These are phyloP conservation scores for Micoletzkya japonica DNA, from an alignment of 2,888 invertebrate species.

Conservation along the genomic window DNA sequence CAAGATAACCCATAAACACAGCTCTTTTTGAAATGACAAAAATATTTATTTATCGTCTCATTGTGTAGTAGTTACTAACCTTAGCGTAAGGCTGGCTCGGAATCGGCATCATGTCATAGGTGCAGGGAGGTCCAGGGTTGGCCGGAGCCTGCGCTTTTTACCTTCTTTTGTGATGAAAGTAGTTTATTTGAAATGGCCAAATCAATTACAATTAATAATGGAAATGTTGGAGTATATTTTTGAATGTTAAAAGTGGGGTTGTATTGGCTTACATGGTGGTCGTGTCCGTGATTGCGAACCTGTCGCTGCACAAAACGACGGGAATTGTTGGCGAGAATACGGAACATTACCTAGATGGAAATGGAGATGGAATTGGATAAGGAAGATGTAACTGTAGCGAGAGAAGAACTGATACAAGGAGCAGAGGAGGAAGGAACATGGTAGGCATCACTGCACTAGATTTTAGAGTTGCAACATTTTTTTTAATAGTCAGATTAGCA, in stretches of 20 bases:
- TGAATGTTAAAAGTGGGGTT: not conserved
- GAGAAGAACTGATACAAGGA: not conserved
- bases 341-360: constrained; percentile 19
- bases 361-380: not conserved
- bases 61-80: too few relatives aligned
- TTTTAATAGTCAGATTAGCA: too few relatives aligned
- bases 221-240: not conserved
- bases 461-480: too few relatives aligned
- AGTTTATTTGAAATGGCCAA: too few relatives aligned
- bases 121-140: constrained; percentile 54
- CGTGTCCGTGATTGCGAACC: constrained; percentile 17
- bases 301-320: constrained; percentile 20
- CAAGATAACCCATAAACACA: too few relatives aligned
- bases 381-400: not conserved
- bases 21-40: too few relatives aligned
- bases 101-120: constrained; percentile 50
- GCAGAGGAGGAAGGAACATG: not conserved
- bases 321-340: constrained; percentile 13
- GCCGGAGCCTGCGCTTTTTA: constrained; percentile 35
- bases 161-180: too few relatives aligned
- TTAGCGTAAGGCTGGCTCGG: constrained; percentile 53
- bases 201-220: not conserved
- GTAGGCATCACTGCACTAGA: too few relatives aligned
- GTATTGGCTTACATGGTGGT: not conserved
- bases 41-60: too few relatives aligned